phyloP scores from a whole-genome alignment of 2,113 vertebrate genomes.

The Phylloscopus trochiloides region DNA sequence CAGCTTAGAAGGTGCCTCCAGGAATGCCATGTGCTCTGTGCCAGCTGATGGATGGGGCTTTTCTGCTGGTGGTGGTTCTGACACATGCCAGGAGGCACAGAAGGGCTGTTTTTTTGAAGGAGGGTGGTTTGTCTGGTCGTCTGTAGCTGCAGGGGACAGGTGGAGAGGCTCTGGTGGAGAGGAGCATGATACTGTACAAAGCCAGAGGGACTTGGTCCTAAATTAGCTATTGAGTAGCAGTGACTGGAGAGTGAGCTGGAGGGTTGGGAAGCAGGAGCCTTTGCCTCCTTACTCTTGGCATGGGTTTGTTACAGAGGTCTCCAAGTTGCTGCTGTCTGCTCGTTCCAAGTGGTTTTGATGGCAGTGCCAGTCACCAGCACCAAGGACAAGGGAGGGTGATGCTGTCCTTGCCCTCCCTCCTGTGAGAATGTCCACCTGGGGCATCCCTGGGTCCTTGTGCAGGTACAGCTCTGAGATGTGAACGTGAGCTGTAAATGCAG shows the following conservation, averaged over 20 bases:
- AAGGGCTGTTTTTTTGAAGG: background rate
- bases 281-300: background rate
- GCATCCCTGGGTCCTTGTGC: background rate
- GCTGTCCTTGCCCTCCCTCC: background rate
- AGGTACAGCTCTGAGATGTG: background rate
- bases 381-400: accelerated
- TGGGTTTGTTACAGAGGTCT: background rate
- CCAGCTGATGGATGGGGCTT: background rate
- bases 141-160: background rate
- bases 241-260: background rate
- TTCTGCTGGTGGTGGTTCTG: background rate
- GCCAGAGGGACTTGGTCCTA: accelerated
- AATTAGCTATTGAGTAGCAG: background rate
- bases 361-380: accelerated
- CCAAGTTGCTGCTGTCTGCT: background rate
- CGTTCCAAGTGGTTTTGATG: accelerated
- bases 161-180: accelerated
- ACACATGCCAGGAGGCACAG: accelerated
- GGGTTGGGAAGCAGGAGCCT: background rate
- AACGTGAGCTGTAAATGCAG: accelerated
- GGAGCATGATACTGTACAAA: background rate
- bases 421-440: accelerated
- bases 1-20: accelerated
- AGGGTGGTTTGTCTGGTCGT: accelerated
- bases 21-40: accelerated